Conservation (phyloP, 2,888 invertebrate species). For the Masnerella sp. region DNA sequence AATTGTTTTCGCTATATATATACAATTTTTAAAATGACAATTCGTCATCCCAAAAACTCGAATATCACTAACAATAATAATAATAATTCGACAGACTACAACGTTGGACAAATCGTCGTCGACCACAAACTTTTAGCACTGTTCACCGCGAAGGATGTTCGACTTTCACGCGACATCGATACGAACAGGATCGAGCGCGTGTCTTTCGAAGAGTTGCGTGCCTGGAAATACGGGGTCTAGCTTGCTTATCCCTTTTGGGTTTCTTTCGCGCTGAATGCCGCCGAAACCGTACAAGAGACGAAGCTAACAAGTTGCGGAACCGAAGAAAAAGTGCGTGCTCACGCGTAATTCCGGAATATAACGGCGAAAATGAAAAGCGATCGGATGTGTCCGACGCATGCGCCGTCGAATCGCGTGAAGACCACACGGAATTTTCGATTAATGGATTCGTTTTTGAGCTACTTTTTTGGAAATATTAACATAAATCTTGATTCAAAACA, state of each 20-base stretch:
- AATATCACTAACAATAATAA: too few relatives aligned
- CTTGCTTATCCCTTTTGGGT: slow-evolving; percentile 53
- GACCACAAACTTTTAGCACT: slow-evolving; percentile 3
- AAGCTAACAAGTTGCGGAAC: slow-evolving; percentile 55
- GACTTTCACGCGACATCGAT: slow-evolving; percentile 23
- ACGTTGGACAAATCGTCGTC: too few relatives aligned
- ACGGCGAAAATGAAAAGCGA: slow-evolving; percentile 32
- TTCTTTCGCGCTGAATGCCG: slow-evolving; percentile 45
- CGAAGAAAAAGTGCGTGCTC: slow-evolving; percentile 56
- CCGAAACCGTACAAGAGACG: slow-evolving; percentile 50
- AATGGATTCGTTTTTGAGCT: too few relatives aligned
- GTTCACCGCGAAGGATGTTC: slow-evolving; percentile 13
- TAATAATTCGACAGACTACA: too few relatives aligned
- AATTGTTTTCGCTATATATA: too few relatives aligned
- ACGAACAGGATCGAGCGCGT: slow-evolving; percentile 32
- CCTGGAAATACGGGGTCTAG: slow-evolving; percentile 58
- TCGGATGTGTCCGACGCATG: slow-evolving; percentile 20
- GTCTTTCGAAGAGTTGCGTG: slow-evolving; percentile 47
- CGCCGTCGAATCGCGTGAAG: slow-evolving; percentile 19
- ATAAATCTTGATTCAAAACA: too few relatives aligned
- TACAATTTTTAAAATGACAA: too few relatives aligned
- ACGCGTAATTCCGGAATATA: slow-evolving; percentile 57
- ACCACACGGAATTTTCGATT: slow-evolving; percentile 19
- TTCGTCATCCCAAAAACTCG: too few relatives aligned
- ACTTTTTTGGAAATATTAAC: too few relatives aligned